These are phyloP conservation scores for Eupithecia subfuscata DNA, from an alignment of 2,888 invertebrate species.

Conservation along the genomic window DNA sequence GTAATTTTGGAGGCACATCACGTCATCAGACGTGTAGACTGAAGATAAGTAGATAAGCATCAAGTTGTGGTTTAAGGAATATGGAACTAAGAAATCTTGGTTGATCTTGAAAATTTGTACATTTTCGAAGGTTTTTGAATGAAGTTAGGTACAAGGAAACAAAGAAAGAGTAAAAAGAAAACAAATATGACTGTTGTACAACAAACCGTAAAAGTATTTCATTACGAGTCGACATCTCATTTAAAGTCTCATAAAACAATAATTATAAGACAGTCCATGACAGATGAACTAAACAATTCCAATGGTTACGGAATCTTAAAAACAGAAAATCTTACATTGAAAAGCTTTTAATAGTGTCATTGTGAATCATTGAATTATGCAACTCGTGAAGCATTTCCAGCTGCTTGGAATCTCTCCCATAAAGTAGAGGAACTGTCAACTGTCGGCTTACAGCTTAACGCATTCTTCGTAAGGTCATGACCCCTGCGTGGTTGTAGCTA, in stretches of 20 bases:
- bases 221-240: background rate
- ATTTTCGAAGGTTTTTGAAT: background rate
- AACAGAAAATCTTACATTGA: conserved; percentile 11
- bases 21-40: conserved; percentile 37
- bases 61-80: conserved; percentile 20
- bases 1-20: conserved; percentile 42
- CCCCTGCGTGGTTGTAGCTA: conserved; percentile 19
- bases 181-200: background rate
- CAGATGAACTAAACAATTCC: background rate
- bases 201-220: background rate
- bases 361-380: conserved; percentile 31
- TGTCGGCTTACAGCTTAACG: conserved; percentile 35
- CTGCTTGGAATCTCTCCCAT: conserved; percentile 27
- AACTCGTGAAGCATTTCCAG: conserved; percentile 29
- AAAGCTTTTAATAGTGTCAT: conserved; percentile 14
- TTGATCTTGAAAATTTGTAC: background rate
- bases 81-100: background rate
- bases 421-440: conserved; percentile 35
- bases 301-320: background rate
- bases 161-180: background rate
- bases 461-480: conserved; percentile 34
- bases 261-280: background rate
- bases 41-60: conserved; percentile 32
- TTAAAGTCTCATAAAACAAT: background rate
- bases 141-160: background rate